Percentiles rank a stretch among this genome's conserved stretches.
phyloP scores from a whole-genome alignment of 1,140 invertebrate genomes.

The Micrasema longulum region DNA sequence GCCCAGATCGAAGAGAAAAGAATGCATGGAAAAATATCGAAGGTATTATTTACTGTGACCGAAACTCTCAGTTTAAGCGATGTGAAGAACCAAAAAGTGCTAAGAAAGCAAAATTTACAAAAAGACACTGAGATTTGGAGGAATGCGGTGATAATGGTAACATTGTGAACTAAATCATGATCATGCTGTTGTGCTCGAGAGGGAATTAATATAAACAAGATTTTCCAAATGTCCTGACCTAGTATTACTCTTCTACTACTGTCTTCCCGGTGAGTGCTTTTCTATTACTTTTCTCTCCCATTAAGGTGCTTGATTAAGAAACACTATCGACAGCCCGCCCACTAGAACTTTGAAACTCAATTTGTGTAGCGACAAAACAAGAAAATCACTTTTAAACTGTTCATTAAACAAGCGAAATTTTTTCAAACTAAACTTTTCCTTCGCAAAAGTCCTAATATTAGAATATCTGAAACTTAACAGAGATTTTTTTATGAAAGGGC shows the following conservation, averaged over 20 bases:
- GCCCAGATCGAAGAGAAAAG: neutral
- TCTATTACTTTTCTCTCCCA: no score
- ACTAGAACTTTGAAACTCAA: neutral
- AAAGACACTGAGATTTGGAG: slow-evolving; percentile 43
- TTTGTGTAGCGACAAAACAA: no score
- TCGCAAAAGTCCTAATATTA: no score
- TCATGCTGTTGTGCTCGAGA: slow-evolving; percentile 51
- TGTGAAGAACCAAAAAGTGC: slow-evolving; percentile 42
- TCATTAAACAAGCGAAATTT: no score
- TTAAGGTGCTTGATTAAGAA: no score
- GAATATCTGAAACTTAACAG: no score
- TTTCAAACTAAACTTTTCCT: no score
- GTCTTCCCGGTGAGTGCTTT: slow-evolving; percentile 38
- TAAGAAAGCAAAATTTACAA: slow-evolving; percentile 48
- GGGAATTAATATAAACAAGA: slow-evolving; percentile 45
- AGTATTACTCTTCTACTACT: slow-evolving; percentile 29
- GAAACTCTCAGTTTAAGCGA: slow-evolving; percentile 38
- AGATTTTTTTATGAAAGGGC: no score
- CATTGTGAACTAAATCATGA: slow-evolving; percentile 47
- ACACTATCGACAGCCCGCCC: neutral
- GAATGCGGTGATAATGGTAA: slow-evolving; percentile 47
- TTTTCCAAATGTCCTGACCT: slow-evolving; percentile 43
- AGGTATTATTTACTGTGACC: slow-evolving; percentile 8
- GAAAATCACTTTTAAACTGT: no score
- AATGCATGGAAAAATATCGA: neutral